A percentile compares a stretch with the other conserved stretches of the same genome.
These are phyloP conservation scores for Hydropsyche tenuis DNA, from an alignment of 1,140 invertebrate species.

Conservation along the genomic window DNA sequence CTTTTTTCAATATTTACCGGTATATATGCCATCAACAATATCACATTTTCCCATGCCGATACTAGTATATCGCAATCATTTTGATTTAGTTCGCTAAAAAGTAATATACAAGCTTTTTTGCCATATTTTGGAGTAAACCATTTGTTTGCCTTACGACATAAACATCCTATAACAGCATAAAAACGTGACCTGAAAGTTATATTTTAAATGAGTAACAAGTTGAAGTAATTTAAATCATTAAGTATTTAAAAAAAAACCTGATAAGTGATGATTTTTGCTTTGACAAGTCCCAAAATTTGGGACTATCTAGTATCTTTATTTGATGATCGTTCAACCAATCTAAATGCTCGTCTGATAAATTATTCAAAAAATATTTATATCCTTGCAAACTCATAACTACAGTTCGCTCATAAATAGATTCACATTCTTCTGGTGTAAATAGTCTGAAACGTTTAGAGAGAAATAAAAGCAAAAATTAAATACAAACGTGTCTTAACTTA, in stretches of 20 bases:
- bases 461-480: too few species aligned
- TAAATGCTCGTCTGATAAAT: constrained; percentile 61
- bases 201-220: neutral
- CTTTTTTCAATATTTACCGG: constrained; percentile 59
- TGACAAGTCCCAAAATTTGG: constrained; percentile 77
- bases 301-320: constrained; percentile 64
- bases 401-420: constrained; percentile 74
- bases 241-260: constrained; percentile 52
- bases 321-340: constrained; percentile 62
- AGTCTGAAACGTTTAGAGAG: constrained; percentile 42
- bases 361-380: constrained; percentile 68
- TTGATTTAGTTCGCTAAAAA: constrained; percentile 76
- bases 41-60: constrained; percentile 74
- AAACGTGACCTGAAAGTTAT: constrained; percentile 64
- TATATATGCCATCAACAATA: constrained; percentile 66
- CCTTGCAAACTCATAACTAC: constrained; percentile 72
- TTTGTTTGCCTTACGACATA: constrained; percentile 64
- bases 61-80: constrained; percentile 70
- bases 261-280: constrained; percentile 65
- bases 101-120: constrained; percentile 64
- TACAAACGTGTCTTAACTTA: constrained; percentile 25
- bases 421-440: constrained; percentile 71
- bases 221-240: constrained; percentile 11
- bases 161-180: constrained; percentile 69
- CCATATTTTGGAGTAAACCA: constrained; percentile 61